Evolutionary conservation across 1,140 invertebrate species (phyloP), one percentile per base, ranked within the genome.

Genomic region (Temnothorax nylanderi): DNA sequence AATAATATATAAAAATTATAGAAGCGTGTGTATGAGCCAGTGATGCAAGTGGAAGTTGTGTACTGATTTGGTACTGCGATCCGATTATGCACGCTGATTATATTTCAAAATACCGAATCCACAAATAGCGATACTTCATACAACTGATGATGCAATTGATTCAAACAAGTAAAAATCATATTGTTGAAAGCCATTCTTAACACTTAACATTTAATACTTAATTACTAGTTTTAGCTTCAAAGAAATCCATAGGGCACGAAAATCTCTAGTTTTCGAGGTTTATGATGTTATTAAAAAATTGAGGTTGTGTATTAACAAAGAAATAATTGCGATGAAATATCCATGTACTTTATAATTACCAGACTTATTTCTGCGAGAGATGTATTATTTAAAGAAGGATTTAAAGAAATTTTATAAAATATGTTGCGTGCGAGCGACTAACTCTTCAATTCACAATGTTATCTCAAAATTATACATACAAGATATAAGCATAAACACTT

Each of bases 311-410:
- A 54, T 34, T 77, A 32, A 56, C 26, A 41, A 49, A 65, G 2
- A 65, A 49, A 65, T 34, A 65, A 78, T 58, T 56, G 44, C 54
- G 13, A 80, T 54, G 26, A 26, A 49, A 7, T 56, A 71, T 1
- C 34, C 34, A 26, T 44, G 8, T 67, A 81, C 16, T 69, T 81
- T 8, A 47, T 56, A 21, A 44, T 81, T 41, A 10, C 1, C 11
- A 71, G 18, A 58, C 21, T 82, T 51, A 71, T 71, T 74, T 21
- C n/a, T 56, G 3, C 34, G 51, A 72, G 6, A 16, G 4, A 26
- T 81, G 32, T 34, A 58, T 82, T 82, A 56, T n/a, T 78, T 80
- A 56, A 81, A 41, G 3, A 37, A 69, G 6, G 13, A 11, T 80
- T 82, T 32, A 44, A 41, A 65, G 34, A 65, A 41, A 41, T 7